Evolutionary conservation across 2,797 vertebrate species (phyloP).

Genomic region (Gephyroberyx darwinii): DNA sequence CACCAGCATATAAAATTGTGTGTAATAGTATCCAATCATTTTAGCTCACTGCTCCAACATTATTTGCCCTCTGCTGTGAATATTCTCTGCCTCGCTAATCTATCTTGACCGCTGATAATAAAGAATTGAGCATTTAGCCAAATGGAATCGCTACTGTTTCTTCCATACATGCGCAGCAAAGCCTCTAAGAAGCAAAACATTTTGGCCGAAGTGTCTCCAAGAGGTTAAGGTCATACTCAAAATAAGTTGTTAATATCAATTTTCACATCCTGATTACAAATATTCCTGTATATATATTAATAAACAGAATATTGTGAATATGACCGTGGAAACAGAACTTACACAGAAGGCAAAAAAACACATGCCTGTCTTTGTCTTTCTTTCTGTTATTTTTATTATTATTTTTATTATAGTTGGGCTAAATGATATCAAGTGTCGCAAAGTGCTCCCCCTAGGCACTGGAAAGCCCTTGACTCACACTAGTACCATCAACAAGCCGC

Average conservation of each 20-base stretch:
- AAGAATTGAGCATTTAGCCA: slow-evolving; percentile 7
- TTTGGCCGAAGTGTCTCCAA: not conserved
- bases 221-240: slow-evolving; percentile 1
- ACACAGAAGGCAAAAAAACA: no score
- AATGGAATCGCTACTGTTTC: slow-evolving; percentile 19
- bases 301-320: not conserved
- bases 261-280: not conserved
- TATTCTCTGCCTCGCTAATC: slow-evolving; percentile 30
- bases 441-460: no score
- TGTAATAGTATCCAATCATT: slow-evolving; percentile 21
- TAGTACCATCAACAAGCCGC: not conserved
- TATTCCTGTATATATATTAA: not conserved
- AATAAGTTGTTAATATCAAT: not conserved
- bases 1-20: slow-evolving; percentile 12
- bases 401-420: no score
- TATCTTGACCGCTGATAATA: slow-evolving; percentile 29
- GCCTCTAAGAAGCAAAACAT: slow-evolving; percentile 8
- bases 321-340: no score
- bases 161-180: slow-evolving; percentile 12
- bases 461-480: not conserved
- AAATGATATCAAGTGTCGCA: no score
- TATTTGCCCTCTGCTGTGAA: slow-evolving; percentile 29
- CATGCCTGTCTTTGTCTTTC: no score
- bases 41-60: slow-evolving; percentile 5
- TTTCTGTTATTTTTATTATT: no score